Evolutionary conservation across 2,113 vertebrate genomes (phyloP).

Genomic region (Oriolus oriolus): DNA sequence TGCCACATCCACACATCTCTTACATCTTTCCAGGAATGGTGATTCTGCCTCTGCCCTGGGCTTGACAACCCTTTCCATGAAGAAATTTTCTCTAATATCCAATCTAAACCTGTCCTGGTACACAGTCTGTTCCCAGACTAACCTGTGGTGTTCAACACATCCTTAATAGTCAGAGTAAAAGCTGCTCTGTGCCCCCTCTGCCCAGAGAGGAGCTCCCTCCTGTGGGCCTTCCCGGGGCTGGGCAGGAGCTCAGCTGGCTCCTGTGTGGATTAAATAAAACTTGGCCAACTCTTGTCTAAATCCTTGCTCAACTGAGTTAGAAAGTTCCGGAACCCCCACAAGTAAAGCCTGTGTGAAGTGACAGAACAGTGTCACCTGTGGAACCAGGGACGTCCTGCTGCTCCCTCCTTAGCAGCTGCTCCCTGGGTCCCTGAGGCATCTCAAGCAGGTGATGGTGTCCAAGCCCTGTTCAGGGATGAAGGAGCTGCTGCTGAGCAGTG

Average conservation of each 20-base stretch:
- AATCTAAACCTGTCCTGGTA: not conserved
- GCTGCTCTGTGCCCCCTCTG: not conserved
- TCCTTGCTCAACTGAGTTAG: not conserved
- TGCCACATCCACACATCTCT: not conserved
- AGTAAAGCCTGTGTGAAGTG: not conserved
- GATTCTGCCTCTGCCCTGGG: not conserved
- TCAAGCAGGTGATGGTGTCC: not conserved
- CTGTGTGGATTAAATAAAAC: not conserved
- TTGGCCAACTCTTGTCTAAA: not conserved
- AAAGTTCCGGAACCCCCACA: not conserved
- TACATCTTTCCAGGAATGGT: not conserved
- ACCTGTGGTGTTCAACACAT: not conserved
- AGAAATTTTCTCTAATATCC: not conserved
- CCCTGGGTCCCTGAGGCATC: not conserved
- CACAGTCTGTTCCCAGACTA: not conserved
- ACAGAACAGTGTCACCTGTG: not conserved
- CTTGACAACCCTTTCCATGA: not conserved
- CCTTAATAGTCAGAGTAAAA: not conserved
- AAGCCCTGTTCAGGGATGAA: not conserved
- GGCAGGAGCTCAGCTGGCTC: not conserved
- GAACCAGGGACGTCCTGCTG: not conserved
- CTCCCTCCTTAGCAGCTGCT: not conserved
- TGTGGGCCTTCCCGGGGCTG: not conserved
- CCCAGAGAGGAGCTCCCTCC: not conserved
- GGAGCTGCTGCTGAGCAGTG: not conserved